Evolutionary conservation across 2,113 vertebrate genomes (phyloP).

Genomic region (Eudyptes chrysolophus): DNA sequence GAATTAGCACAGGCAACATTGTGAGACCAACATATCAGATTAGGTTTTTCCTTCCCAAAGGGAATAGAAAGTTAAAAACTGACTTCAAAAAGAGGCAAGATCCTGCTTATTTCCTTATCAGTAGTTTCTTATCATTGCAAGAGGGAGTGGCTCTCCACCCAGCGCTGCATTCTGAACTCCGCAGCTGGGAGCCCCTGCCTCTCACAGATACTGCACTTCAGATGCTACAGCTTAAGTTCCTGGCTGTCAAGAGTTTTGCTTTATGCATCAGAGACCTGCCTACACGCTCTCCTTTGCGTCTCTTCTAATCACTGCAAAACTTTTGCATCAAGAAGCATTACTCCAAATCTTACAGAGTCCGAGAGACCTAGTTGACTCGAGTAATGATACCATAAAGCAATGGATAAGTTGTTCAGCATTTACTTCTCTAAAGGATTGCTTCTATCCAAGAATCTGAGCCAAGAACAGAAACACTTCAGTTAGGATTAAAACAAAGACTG

Average conservation of each 20-base stretch:
- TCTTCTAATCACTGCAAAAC: not conserved
- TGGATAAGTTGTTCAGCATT: not conserved
- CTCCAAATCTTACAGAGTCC: not conserved
- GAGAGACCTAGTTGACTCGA: accelerated
- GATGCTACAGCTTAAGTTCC: not conserved
- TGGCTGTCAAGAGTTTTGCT: not conserved
- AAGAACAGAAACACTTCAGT: not conserved
- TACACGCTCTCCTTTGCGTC: not conserved
- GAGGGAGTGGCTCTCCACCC: not conserved
- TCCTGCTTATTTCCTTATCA: not conserved
- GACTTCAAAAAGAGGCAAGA: not conserved
- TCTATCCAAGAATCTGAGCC: not conserved
- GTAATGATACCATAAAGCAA: not conserved
- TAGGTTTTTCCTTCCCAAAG: not conserved
- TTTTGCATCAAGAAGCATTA: accelerated
- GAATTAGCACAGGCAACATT: not conserved
- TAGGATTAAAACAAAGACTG: not conserved
- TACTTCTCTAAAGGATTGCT: not conserved
- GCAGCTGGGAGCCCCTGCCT: not conserved
- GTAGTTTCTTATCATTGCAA: not conserved
- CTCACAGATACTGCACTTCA: accelerated
- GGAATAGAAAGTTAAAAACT: not conserved
- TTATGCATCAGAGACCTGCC: not conserved
- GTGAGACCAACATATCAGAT: not conserved
- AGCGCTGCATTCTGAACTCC: not conserved